Evolutionary conservation across 2,113 vertebrate genomes (phyloP).

Genomic region (Romanogobio albipinnatus): DNA sequence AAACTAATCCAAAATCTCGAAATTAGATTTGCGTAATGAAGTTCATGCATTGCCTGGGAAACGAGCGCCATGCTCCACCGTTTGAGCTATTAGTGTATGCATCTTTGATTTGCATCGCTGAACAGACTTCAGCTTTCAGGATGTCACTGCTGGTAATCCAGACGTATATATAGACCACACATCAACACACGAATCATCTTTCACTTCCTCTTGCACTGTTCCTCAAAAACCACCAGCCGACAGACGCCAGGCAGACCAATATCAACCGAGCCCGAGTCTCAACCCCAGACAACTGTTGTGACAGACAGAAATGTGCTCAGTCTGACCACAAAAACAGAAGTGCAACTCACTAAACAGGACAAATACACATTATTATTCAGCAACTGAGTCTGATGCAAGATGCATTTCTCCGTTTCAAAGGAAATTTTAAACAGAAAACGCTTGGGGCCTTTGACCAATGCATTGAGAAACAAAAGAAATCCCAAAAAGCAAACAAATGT

Average conservation of each 20-base stretch:
- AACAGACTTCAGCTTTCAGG: conserved; percentile 18
- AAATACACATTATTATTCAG: conserved; percentile 6
- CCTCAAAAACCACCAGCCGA: conserved; percentile 34
- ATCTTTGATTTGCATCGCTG: background rate
- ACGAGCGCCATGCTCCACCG: background rate
- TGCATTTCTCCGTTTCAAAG: background rate
- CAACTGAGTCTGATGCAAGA: background rate
- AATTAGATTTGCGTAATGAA: too few species aligned
- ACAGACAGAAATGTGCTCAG: conserved; percentile 1
- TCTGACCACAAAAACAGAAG: conserved; percentile 12
- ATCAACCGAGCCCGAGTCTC: background rate
- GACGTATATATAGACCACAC: conserved; percentile 13
- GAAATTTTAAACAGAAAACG: too few species aligned
- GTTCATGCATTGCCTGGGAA: too few species aligned
- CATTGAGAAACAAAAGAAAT: too few species aligned
- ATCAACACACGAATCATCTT: conserved; percentile 21
- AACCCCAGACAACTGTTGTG: background rate
- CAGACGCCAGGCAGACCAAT: conserved; percentile 14
- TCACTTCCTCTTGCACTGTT: conserved; percentile 21
- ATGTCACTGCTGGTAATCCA: background rate
- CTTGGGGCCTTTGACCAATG: too few species aligned
- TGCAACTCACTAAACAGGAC: conserved; percentile 6
- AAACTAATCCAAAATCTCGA: background rate
- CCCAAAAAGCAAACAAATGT: background rate
- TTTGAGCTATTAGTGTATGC: background rate